Evolutionary conservation across 2,113 vertebrate genomes (phyloP), one percentile per base, ranked within the genome.

Genomic region (Saguinus midas): DNA sequence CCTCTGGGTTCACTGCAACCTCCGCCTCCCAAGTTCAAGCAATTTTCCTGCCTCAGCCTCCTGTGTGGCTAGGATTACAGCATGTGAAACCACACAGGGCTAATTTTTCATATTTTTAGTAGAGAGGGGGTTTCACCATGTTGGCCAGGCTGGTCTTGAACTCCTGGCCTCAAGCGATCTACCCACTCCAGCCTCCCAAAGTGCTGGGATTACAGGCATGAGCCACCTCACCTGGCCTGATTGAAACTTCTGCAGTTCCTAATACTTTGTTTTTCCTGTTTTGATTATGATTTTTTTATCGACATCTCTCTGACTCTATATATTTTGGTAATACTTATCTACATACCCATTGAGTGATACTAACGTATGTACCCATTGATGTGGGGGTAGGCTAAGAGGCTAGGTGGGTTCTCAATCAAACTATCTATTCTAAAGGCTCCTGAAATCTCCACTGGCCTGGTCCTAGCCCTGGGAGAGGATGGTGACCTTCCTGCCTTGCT

Each of bases 191-290:
- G 61, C 27, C 61, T 64, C 61, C 27, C 27, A 64, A 64, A 64
- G 61, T 64, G 61, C 58, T 64, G 61, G 61, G 27, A 29, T 64
- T 29, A 64, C 61, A 64, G 61, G 61, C 61, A 29, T 29, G 12
- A 64, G 61, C 27, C 27, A 64, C 27, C 25, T 5, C 27, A 13
- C 27, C 27, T 13, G 58, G 61, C 27, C 61, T 75, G 37, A 80
- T 0, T 14, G 37, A 81, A 94, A 79, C 20, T 75, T 78, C 73
- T 85, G 23, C 21, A 17, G 32, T 50, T 81, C 90, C 70, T 84
- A 48, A 95, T 66, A 87, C 29, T 78, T 32, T 10, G 13, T 37
- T 55, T 91, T 85, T 84, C 29, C 45, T 95, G 68, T 93, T 96
- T 68, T 88, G 61, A 94, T 84, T 76, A 80, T 57, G 32, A 45